Base-by-base conservation (phyloP, 2,113 vertebrate genomes). In the Aepyceros melampus region DNA sequence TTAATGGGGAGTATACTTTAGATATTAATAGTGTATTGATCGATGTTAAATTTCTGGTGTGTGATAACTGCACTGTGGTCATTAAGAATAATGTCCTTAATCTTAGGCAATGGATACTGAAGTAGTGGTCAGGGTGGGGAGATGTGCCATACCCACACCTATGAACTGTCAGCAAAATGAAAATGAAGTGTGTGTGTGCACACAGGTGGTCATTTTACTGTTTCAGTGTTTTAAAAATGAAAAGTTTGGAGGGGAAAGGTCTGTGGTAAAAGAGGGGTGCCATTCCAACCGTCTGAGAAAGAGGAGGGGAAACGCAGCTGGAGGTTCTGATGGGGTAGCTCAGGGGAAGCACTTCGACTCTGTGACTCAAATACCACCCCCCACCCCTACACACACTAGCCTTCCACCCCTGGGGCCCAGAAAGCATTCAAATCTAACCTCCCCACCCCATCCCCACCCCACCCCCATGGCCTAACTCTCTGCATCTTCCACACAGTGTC, bases 191-290 rank as follows among this genome's bases (percentile, higher is more conserved):
- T 79, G 47, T 25, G 29, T 51, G 27, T 15, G 79, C 29, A 31
- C 1, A 6, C 19, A 64, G 33, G 23, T n/a, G 53, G 33, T 53
- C 76, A 88, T 43, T 62, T 67, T 43, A 53, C 5, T 8, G 47
- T 71, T 96, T 58, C 55, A 76, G 33, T 47, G 53, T 62, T 85
- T 94, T 88, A 76, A 51, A 31, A 87, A 84, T 87, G 56, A 81
- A 84, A 88, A 93, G 55, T 33, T 47, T 40, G 31, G 56, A 6
- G 45, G 58, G 33, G 4, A 94, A 85, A 36, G 23, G 3, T 21
- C 36, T 84, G 40, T 31, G 13, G 25, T 29, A 45, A 67, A 60
- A 89, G 78, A 49, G 15, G 8, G 2, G n/a, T 25, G 33, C 21
- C 33, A 31, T 31, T 51, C 12, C 43, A 53, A 27, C 60, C 1